Evolutionary conservation across 1,140 invertebrate genomes (phyloP).

Genomic region (Drosophila lacteicornis): DNA sequence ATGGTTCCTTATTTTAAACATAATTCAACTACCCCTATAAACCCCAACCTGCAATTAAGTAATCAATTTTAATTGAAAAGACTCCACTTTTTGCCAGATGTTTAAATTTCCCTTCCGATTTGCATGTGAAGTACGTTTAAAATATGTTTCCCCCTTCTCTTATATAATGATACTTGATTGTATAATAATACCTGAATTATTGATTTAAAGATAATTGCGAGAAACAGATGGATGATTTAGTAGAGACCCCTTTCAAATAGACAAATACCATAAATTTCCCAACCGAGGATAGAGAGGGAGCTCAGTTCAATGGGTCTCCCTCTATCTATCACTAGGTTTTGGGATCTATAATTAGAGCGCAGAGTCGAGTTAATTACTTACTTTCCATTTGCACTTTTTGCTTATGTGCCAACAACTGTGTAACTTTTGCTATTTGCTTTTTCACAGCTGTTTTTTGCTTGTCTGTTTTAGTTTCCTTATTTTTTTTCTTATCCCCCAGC

Average conservation of each 20-base stretch:
- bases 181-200: constrained; percentile 26
- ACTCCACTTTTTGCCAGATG: background rate
- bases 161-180: constrained; percentile 34
- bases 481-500: background rate
- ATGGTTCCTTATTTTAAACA: no score
- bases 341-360: constrained; percentile 40
- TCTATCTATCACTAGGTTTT: constrained; percentile 3
- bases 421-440: constrained; percentile 20
- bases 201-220: constrained; percentile 20
- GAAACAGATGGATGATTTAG: background rate
- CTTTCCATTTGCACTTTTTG: constrained; percentile 42
- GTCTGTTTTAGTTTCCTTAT: background rate
- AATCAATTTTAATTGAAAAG: constrained; percentile 1
- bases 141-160: background rate
- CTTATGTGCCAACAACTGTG: constrained; percentile 8
- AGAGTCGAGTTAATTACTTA: constrained; percentile 42
- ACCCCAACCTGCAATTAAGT: background rate
- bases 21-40: background rate
- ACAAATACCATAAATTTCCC: constrained; percentile 23
- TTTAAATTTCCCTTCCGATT: constrained; percentile 13
- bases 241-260: constrained; percentile 4
- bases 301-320: constrained; percentile 3
- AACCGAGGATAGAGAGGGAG: background rate
- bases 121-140: constrained; percentile 16
- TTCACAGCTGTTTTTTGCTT: constrained; percentile 13